Conservation (phyloP, 1,140 invertebrate species). For the Bradysia coprophila region DNA sequence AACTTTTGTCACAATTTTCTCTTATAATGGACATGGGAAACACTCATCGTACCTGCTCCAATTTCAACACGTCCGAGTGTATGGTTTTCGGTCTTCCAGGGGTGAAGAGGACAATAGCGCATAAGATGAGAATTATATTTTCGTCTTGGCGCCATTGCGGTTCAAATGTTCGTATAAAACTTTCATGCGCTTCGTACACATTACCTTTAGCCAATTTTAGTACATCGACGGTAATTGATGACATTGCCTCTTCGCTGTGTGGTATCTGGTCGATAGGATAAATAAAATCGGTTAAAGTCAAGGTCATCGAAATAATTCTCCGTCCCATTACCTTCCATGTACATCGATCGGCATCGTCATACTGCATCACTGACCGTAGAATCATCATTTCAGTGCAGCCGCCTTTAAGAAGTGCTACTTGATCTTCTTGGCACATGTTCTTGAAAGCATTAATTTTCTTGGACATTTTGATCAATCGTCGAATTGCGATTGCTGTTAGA, state of each 20-base stretch:
- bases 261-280: conserved; percentile 34
- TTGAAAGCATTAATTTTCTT: conserved; percentile 78
- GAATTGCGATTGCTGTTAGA: conserved; percentile 75
- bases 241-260: conserved; percentile 46
- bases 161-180: conserved; percentile 65
- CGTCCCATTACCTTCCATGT: conserved; percentile 51
- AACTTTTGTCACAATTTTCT: background rate
- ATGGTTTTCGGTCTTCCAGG: conserved; percentile 61
- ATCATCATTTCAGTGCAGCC: conserved; percentile 65
- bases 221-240: conserved; percentile 62
- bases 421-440: conserved; percentile 80
- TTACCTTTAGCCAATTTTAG: conserved; percentile 73
- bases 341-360: conserved; percentile 64
- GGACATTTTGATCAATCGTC: conserved; percentile 78
- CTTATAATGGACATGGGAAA: background rate
- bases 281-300: too few relatives aligned
- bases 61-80: conserved; percentile 65
- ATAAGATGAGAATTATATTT: conserved; percentile 74
- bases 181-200: conserved; percentile 65
- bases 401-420: conserved; percentile 75
- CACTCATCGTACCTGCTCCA: conserved; percentile 50
- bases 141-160: conserved; percentile 63
- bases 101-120: conserved; percentile 76
- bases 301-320: too few relatives aligned
- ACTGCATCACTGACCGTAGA: conserved; percentile 68